Percentiles rank a stretch among this genome's conserved stretches.
Evolutionary conservation across 1,140 invertebrate species (phyloP).

Genomic region (Tetranychus cinnabarinus): DNA sequence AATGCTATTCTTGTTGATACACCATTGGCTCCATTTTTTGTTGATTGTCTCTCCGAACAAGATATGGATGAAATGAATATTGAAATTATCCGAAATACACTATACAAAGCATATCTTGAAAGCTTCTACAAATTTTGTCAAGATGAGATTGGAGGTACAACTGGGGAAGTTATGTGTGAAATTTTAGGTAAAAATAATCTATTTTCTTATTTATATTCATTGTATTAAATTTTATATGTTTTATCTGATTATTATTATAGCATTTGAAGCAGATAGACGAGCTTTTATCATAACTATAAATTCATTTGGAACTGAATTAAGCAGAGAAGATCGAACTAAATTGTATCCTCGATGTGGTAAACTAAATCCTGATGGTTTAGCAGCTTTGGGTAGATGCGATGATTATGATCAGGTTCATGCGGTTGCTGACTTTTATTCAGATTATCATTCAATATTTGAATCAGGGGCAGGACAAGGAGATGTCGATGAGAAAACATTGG

Average conservation of each 20-base stretch:
- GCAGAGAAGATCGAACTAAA: conserved; percentile 92
- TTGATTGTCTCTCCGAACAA: conserved; percentile 98
- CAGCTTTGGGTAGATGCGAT: conserved; percentile 81
- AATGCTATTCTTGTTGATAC: conserved; percentile 98
- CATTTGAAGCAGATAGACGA: conserved; percentile 92
- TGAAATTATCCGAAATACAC: conserved; percentile 95
- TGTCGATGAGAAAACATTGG: conserved; percentile 76
- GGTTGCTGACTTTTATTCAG: conserved; percentile 91
- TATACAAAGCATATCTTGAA: conserved; percentile 95
- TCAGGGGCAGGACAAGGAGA: conserved; percentile 32
- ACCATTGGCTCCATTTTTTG: conserved; percentile 95
- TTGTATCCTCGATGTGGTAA: conserved; percentile 93
- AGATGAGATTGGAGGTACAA: conserved; percentile 72
- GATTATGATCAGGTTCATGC: conserved; percentile 98
- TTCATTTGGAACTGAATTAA: conserved; percentile 95
- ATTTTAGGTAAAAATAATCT: conserved; percentile 51
- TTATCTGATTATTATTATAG: neutral
- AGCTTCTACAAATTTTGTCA: conserved; percentile 96
- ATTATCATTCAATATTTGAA: conserved; percentile 94
- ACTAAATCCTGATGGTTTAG: conserved; percentile 86
- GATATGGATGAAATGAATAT: conserved; percentile 99
- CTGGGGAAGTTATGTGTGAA: conserved; percentile 97
- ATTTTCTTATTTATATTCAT: neutral
- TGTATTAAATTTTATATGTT: neutral
- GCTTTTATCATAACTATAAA: conserved; percentile 99